Evolutionary conservation across 2,888 invertebrate species (phyloP), one percentile per base, ranked within the genome.

Genomic region (Sesamia inferens): DNA sequence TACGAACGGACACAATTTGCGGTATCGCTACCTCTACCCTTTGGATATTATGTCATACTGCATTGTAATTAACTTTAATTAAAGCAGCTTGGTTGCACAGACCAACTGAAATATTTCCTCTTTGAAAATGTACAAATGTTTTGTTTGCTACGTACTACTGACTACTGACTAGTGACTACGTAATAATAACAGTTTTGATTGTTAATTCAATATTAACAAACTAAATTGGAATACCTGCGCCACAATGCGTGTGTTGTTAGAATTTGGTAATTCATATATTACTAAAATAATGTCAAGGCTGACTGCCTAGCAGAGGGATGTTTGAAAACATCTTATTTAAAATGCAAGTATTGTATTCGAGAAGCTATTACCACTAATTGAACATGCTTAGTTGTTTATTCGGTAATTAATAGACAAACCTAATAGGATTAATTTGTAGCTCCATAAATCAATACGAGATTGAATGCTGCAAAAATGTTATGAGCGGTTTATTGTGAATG

Each of bases 41-140:
- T 73, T 48, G 59, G 48, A 74, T 79, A 68, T 74, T 70, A 59
- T 73, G 63, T 64, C 71, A 76, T 81, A 76, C 55, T 74, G 71
- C 48, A 73, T 24, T 79, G 69, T 82, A 71, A 79, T 85, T 73
- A 75, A 71, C 78, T 76, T 79, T 79, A 68, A 83, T 77, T 68
- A 76, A 59, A 59, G 59, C 51, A 51, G 63, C 47, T 55, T 55
- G 51, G 22, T 57, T 54, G 51, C 19, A 54, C 31, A 62, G 31
- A 51, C 58, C 19, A 10, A 51, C 51, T 74, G 51, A 71, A 71
- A 74, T 69, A 64, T 54, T 48, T 67, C 6, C 31, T 58, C 14
- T 14, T 13, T 63, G 58, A 55, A 78, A 64, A 68, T 74, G 14
- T 48, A 31, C 13, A 47, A 61, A 31, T 57, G 39, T 44, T 48